Base-by-base conservation (phyloP, 2,888 invertebrate genomes). In the Agriotes lineatus region DNA sequence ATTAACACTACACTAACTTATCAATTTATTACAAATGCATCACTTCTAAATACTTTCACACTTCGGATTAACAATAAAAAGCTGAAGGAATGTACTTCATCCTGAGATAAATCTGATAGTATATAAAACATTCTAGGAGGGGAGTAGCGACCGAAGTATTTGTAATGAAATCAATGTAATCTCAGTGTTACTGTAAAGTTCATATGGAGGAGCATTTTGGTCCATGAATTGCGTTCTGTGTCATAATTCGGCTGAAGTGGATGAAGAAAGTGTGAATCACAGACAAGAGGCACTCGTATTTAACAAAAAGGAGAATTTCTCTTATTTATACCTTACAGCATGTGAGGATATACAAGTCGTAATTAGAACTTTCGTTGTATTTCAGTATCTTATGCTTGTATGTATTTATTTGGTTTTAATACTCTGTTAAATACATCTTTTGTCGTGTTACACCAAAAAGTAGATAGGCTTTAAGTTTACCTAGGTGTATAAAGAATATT, bases 211-310 rank as follows among this genome's bases (percentile, higher is more conserved):
- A 48, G 20, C 22, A 44, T 20, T 60, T 74, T 75, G 74, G 75
- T 76, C 75, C 74, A 48, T 74, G 67, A 61, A 65, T 58, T 57
- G 20, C 56, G 69, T 70, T 59, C 61, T 69, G 52, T 63, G 48
- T 70, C 37, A 25, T 77, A 78, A 78, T 79, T 78, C 78, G 79
- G 78, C 71, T 73, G 45, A 69, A 66, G 72, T 76, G 70, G 72
- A 72, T 74, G 72, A 70, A 74, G 78, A 78, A 77, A 75, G 77
- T 74, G 76, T 76, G 79, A 81, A 83, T 83, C 83, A 83, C 83
- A 83, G 83, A 81, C 80, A 78, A 82, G 81, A 83, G 83, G 83
- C 82, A 83, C 83, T 82, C 71, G 71, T 70, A 63, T 69, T 62
- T 37, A 65, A 42, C 42, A 45, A 69, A 59, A 19, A 35, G 35